Conservation (phyloP, 2,888 invertebrate genomes). For the Heteropelma amictum region DNA sequence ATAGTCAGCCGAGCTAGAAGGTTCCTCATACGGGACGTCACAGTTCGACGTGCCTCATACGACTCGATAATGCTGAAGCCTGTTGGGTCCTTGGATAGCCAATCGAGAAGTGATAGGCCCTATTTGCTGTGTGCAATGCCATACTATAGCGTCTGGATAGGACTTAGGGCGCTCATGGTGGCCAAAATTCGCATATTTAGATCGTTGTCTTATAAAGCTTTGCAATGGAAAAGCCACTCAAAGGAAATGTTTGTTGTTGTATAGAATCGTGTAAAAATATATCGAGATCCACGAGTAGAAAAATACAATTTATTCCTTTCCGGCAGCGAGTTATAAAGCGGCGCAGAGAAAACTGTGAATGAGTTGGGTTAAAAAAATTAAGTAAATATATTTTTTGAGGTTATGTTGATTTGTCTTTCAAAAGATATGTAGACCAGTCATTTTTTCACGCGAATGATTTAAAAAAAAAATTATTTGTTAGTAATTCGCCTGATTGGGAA, state of each 20-base stretch:
- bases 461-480: not conserved
- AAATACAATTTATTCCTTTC: not conserved
- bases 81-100: not conserved
- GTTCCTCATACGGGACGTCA: not conserved
- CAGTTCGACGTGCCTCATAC: not conserved
- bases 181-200: not conserved
- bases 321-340: not conserved
- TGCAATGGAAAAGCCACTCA: conserved; percentile 1
- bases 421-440: too few species aligned
- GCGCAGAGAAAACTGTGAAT: not conserved
- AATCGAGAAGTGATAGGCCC: conserved; percentile 3
- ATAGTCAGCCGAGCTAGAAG: not conserved
- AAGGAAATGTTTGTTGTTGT: not conserved
- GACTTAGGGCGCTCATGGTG: not conserved
- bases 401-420: not conserved
- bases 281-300: not conserved
- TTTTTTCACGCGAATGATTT: not conserved
- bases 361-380: not conserved
- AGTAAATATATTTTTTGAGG: not conserved
- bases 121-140: conserved; percentile 1
- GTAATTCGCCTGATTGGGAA: conserved; percentile 13
- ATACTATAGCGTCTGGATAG: not conserved
- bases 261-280: not conserved
- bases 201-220: not conserved
- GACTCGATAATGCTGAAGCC: not conserved